These are phyloP conservation scores for Eupithecia vulgata DNA, from an alignment of 2,888 invertebrate genomes.

Conservation along the genomic window DNA sequence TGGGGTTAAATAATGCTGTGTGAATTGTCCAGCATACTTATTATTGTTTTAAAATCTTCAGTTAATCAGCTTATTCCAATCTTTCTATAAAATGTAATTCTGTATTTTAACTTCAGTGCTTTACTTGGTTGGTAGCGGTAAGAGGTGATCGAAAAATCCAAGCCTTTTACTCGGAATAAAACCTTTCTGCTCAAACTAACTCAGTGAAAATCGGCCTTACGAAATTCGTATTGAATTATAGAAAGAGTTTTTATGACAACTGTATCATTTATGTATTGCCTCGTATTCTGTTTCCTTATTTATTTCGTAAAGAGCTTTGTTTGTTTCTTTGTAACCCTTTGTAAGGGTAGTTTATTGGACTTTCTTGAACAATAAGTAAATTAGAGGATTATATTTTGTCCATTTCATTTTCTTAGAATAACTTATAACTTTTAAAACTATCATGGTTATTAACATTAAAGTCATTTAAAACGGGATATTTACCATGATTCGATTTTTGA, in stretches of 20 bases:
- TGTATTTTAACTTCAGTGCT: too few species aligned
- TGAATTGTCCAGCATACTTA: too few species aligned
- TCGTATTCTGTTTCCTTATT: conserved; percentile 9
- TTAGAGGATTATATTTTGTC: not conserved
- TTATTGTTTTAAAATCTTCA: too few species aligned
- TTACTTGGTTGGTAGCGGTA: too few species aligned
- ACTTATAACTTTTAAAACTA: too few species aligned
- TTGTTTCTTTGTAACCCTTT: conserved; percentile 2
- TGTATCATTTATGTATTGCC: conserved; percentile 15
- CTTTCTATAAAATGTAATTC: too few species aligned
- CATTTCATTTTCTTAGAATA: not conserved
- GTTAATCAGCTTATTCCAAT: too few species aligned
- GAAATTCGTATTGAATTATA: conserved; percentile 22
- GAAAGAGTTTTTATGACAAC: conserved; percentile 13
- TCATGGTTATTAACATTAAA: too few species aligned
- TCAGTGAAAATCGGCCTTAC: not conserved
- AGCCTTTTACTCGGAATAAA: not conserved
- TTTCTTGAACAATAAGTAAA: not conserved
- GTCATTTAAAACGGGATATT: too few species aligned
- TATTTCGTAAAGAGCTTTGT: conserved; percentile 4
- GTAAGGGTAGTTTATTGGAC: conserved; percentile 1
- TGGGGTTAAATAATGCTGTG: too few species aligned
- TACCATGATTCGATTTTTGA: too few species aligned
- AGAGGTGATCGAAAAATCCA: not conserved
- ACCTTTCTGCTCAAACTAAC: not conserved